Conservation (phyloP, 2,888 invertebrate species). For the Caenorhabditis doughertyi region DNA sequence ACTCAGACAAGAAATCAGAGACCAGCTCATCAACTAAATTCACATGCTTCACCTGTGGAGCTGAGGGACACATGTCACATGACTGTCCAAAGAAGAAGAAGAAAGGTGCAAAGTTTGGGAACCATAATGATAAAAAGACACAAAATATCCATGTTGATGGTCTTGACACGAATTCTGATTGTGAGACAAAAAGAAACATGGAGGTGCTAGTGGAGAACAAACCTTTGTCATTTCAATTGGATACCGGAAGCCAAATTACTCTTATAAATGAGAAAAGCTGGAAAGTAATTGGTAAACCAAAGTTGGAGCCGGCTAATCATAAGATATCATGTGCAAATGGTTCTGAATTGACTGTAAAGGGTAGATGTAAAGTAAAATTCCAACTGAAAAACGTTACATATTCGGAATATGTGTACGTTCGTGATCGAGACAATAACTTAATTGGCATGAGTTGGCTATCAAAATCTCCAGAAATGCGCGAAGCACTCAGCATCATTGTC, state of each 20-base stretch:
- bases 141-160: no score
- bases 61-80: not conserved
- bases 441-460: conserved; percentile 29
- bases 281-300: conserved; percentile 23
- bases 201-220: no score
- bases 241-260: conserved; percentile 21
- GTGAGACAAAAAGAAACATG: no score
- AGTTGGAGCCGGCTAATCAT: not conserved
- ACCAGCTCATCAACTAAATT: not conserved
- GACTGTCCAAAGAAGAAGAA: no score
- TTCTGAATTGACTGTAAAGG: not conserved
- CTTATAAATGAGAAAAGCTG: conserved; percentile 7
- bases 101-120: no score
- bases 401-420: not conserved
- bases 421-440: not conserved
- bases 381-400: not conserved
- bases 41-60: not conserved
- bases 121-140: no score
- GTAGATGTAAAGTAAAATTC: conserved; percentile 1
- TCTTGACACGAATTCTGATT: no score
- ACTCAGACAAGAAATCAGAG: not conserved
- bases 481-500: not conserved
- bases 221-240: no score
- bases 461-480: not conserved
- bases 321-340: conserved; percentile 13